Evolutionary conservation across 35 echinoderm and acorn worm genomes (phyloP).

Genomic region (Heliocidaris tuberculata): DNA sequence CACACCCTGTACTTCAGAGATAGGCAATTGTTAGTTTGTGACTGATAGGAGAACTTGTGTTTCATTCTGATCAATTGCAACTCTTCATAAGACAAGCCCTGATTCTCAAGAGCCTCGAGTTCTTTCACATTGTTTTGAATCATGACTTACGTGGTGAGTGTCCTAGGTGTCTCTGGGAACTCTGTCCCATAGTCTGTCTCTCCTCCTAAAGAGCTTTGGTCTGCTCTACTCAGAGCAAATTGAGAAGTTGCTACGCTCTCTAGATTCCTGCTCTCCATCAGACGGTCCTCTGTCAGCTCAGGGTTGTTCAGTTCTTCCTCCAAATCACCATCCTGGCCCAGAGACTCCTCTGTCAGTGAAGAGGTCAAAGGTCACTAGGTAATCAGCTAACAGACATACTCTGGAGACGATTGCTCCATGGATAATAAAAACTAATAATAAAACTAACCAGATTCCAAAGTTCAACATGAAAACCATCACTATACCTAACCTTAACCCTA

Average conservation of each 20-base stretch:
- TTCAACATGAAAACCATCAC: no score
- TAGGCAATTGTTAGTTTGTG: no score
- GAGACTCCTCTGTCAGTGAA: background rate
- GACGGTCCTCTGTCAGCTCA: constrained; percentile 13
- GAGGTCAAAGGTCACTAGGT: background rate
- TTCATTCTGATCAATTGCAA: no score
- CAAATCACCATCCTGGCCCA: background rate
- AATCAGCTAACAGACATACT: background rate
- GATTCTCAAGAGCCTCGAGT: no score
- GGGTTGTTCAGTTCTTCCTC: background rate
- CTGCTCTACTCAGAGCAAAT: constrained; percentile 15
- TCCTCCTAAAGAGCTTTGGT: constrained; percentile 32
- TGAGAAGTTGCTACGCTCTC: constrained; percentile 29
- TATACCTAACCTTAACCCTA: no score
- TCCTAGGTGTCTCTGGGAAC: constrained; percentile 71
- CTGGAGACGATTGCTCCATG: no score
- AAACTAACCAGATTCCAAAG: no score
- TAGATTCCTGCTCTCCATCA: constrained; percentile 34
- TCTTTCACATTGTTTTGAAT: background rate
- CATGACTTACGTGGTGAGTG: constrained; percentile 68
- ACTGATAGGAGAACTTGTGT: no score
- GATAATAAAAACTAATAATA: no score
- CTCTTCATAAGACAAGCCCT: no score
- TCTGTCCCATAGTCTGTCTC: constrained; percentile 52
- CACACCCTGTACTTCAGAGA: no score